phyloP scores from a whole-genome alignment of 2,888 invertebrate genomes.

The Apamea sordens region DNA sequence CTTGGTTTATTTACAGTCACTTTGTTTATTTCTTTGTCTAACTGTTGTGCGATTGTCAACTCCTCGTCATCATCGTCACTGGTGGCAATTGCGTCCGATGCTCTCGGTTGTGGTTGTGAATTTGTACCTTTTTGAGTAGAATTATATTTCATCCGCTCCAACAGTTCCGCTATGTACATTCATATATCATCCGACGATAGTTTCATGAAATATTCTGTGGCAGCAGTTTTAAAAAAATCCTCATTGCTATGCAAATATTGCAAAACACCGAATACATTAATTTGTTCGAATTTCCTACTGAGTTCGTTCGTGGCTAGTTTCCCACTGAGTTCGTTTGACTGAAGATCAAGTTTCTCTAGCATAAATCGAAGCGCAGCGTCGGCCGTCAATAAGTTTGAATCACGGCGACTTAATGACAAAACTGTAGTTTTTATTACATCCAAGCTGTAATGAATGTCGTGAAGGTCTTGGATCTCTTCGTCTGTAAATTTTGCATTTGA shows the following conservation, averaged over 20 bases:
- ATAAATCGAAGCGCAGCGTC: constrained; percentile 3
- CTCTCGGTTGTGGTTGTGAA: neutral
- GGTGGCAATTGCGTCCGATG: neutral
- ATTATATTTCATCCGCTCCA: constrained; percentile 6
- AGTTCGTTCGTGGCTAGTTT: constrained; percentile 13
- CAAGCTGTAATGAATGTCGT: neutral
- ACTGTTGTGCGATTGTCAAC: constrained; percentile 25
- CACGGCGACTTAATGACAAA: neutral
- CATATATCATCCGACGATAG: neutral
- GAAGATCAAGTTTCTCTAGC: neutral
- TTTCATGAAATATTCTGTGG: constrained; percentile 11
- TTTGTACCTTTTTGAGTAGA: neutral
- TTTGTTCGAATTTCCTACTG: constrained; percentile 3
- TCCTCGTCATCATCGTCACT: constrained; percentile 20
- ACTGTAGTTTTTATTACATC: neutral
- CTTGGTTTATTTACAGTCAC: constrained; percentile 10
- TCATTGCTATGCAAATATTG: neutral
- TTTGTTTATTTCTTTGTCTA: constrained; percentile 25
- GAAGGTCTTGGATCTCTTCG: neutral
- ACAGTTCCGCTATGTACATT: neutral
- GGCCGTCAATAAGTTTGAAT: neutral
- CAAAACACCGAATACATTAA: constrained; percentile 4
- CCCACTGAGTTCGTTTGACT: neutral
- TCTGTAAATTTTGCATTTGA: neutral
- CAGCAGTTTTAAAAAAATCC: neutral